Evolutionary conservation across 2,888 invertebrate genomes (phyloP).

Genomic region (Tipula vernalis): DNA sequence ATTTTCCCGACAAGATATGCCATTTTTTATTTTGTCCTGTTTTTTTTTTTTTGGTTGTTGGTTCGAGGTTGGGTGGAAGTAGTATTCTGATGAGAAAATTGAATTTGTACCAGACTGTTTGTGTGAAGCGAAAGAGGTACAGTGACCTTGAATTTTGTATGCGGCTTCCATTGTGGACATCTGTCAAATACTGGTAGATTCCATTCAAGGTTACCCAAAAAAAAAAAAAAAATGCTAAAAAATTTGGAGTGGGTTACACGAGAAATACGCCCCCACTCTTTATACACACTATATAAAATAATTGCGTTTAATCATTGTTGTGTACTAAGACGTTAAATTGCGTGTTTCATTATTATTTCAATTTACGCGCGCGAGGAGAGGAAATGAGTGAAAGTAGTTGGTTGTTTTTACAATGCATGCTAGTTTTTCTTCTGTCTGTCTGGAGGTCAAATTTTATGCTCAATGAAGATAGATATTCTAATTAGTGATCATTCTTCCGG

Average conservation of each 20-base stretch:
- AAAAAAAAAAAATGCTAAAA: background rate
- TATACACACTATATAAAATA: background rate
- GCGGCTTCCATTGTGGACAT: background rate
- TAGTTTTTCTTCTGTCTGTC: slow-evolving; percentile 7
- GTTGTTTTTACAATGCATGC: background rate
- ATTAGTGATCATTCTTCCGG: slow-evolving; percentile 4
- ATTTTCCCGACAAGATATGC: background rate
- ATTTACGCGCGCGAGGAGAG: background rate
- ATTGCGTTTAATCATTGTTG: background rate
- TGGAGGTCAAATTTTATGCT: slow-evolving; percentile 11
- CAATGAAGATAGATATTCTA: slow-evolving; percentile 5
- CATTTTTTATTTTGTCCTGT: background rate
- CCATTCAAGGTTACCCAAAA: background rate
- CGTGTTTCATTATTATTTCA: background rate
- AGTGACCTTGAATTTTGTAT: background rate
- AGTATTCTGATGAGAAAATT: background rate
- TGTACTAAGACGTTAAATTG: slow-evolving; percentile 4
- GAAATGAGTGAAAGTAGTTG: slow-evolving; percentile 5
- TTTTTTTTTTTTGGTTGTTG: background rate
- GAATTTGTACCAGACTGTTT: background rate
- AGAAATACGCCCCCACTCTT: background rate
- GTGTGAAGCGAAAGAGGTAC: background rate
- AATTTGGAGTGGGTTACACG: background rate
- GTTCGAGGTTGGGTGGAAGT: background rate
- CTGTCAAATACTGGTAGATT: background rate